These are phyloP conservation scores for Heliothis peltigera DNA, from an alignment of 2,888 invertebrate genomes.

Conservation along the genomic window DNA sequence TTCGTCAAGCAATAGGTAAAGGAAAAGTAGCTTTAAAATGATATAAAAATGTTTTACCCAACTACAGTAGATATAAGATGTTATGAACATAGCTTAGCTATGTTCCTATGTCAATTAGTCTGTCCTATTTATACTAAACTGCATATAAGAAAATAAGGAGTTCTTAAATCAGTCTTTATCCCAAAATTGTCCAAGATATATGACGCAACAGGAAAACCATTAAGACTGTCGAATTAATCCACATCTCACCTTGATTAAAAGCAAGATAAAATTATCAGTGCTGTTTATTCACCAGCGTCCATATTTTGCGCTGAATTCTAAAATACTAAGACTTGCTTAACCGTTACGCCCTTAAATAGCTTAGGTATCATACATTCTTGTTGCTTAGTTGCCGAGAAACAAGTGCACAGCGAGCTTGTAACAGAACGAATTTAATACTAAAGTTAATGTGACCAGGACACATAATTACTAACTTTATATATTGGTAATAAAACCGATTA, in stretches of 20 bases:
- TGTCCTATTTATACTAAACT: not conserved
- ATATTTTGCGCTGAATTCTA: not conserved
- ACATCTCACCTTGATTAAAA: not conserved
- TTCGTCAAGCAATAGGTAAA: no score
- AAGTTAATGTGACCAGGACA: slow-evolving; percentile 41
- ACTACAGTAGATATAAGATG: not conserved
- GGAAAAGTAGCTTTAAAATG: no score
- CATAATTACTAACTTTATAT: slow-evolving; percentile 43
- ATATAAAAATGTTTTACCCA: no score
- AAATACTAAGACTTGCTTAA: not conserved
- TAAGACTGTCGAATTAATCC: not conserved
- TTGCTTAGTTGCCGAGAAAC: slow-evolving; percentile 3
- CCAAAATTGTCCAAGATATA: not conserved
- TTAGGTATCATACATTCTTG: slow-evolving; percentile 11
- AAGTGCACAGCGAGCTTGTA: slow-evolving; percentile 36
- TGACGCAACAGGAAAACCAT: not conserved
- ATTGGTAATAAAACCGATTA: slow-evolving; percentile 47
- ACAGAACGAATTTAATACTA: slow-evolving; percentile 41
- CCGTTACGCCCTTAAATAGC: slow-evolving; percentile 7
- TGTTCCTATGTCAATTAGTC: not conserved
- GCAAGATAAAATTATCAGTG: not conserved
- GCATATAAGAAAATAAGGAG: not conserved
- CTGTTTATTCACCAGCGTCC: not conserved
- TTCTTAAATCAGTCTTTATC: not conserved
- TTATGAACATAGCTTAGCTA: not conserved